phyloP scores from a whole-genome alignment of 2,113 vertebrate species.

The Nyctereutes procyonoides region DNA sequence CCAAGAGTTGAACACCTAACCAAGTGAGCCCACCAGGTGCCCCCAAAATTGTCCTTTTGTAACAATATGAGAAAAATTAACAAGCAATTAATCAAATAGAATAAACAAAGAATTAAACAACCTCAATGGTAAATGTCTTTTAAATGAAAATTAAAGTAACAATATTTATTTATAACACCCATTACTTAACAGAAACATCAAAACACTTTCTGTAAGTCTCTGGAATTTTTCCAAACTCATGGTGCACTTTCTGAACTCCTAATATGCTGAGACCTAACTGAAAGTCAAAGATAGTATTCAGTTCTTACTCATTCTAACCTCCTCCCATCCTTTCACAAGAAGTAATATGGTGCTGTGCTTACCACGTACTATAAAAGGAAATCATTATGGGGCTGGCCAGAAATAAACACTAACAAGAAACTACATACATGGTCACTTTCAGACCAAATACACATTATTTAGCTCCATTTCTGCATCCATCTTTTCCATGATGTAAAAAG shows the following conservation, averaged over 20 bases:
- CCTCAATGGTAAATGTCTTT: background rate
- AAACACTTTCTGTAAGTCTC: background rate
- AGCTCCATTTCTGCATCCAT: background rate
- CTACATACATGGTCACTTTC: background rate
- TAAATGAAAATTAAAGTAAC: slow-evolving; percentile 13
- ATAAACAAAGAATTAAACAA: background rate
- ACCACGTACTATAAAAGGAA: background rate
- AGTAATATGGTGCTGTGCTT: background rate
- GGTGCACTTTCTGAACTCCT: background rate
- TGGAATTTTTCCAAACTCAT: background rate
- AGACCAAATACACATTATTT: background rate
- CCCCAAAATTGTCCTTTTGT: background rate
- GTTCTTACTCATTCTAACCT: background rate
- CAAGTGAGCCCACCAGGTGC: background rate
- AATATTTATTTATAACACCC: background rate
- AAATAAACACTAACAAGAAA: background rate
- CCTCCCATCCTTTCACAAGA: background rate
- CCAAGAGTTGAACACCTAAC: background rate
- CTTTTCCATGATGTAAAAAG: background rate
- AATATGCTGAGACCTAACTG: background rate
- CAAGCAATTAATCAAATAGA: background rate
- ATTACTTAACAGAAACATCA: background rate
- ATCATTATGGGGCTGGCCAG: background rate
- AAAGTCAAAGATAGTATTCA: background rate
- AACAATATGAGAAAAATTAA: slow-evolving; percentile 1